These are phyloP conservation scores for Oceanodroma tethys DNA, from an alignment of 2,113 vertebrate genomes.

Conservation along the genomic window DNA sequence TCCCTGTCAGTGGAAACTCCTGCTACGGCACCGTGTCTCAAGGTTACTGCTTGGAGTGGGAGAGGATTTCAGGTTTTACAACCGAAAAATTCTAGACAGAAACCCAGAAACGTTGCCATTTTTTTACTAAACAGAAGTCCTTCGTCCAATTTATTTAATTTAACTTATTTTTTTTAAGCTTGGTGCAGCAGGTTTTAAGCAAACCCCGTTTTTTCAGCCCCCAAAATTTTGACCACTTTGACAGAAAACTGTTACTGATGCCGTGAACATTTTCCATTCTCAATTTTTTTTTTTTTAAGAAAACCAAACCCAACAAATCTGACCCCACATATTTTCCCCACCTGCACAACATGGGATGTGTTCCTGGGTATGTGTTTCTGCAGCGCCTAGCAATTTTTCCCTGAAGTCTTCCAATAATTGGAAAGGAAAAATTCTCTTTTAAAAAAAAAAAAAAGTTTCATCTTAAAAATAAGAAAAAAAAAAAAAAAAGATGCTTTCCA, in stretches of 20 bases:
- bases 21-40: not conserved
- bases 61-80: slow-evolving; percentile 46
- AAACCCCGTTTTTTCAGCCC: not conserved
- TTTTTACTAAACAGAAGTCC: not conserved
- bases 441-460: not conserved
- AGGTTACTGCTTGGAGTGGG: not conserved
- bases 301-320: not conserved
- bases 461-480: not conserved
- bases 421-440: not conserved
- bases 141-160: not conserved
- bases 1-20: slow-evolving; percentile 5
- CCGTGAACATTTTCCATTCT: not conserved
- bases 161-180: not conserved
- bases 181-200: not conserved
- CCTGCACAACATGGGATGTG: not conserved
- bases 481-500: not conserved
- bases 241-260: accelerated
- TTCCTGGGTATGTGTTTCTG: not conserved
- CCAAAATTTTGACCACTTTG: not conserved
- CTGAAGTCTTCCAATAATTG: not conserved
- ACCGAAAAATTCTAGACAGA: slow-evolving; percentile 25
- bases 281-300: not conserved
- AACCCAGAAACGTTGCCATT: not conserved
- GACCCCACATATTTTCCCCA: not conserved
- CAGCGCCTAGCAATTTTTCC: not conserved